Conservation (phyloP, 1,140 invertebrate genomes). For the Euura saliciscinereae region DNA sequence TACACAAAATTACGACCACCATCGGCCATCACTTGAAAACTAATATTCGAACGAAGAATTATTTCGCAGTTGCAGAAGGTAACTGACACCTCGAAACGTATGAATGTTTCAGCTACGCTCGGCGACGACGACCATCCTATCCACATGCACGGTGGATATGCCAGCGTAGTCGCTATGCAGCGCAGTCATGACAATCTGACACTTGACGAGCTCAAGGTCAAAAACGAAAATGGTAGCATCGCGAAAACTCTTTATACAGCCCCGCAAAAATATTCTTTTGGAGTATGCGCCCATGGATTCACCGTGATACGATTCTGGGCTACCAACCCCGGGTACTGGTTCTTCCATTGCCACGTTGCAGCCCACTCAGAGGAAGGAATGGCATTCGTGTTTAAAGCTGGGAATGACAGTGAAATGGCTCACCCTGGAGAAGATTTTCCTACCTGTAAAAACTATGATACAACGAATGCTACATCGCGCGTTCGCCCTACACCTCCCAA, state of each 20-base stretch:
- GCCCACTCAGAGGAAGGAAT: conserved; percentile 62
- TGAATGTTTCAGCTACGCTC: conserved; percentile 10
- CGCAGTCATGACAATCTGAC: conserved; percentile 14
- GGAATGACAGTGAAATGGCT: conserved; percentile 50
- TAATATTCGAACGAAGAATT: too few relatives aligned
- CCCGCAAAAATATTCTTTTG: conserved; percentile 26
- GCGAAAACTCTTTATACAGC: conserved; percentile 22
- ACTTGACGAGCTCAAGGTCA: conserved; percentile 18
- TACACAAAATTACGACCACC: too few relatives aligned
- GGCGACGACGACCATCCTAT: conserved; percentile 30
- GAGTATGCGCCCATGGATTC: conserved; percentile 27
- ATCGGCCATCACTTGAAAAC: too few relatives aligned
- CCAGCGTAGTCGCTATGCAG: conserved; percentile 27
- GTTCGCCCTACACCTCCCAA: too few relatives aligned
- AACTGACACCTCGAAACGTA: too few relatives aligned
- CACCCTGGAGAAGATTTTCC: conserved; percentile 53
- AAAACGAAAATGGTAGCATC: conserved; percentile 24
- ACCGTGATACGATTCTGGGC: conserved; percentile 29
- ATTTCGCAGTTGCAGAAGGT: too few relatives aligned
- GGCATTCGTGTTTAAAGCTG: conserved; percentile 60
- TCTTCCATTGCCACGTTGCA: conserved; percentile 62
- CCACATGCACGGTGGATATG: conserved; percentile 28
- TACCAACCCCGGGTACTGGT: conserved; percentile 56
- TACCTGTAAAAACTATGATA: conserved; percentile 35
- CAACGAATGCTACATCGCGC: too few relatives aligned